Percentiles rank a stretch among this genome's conserved stretches.
phyloP scores from a whole-genome alignment of 1,140 invertebrate genomes.

The Chelonus insularis region DNA sequence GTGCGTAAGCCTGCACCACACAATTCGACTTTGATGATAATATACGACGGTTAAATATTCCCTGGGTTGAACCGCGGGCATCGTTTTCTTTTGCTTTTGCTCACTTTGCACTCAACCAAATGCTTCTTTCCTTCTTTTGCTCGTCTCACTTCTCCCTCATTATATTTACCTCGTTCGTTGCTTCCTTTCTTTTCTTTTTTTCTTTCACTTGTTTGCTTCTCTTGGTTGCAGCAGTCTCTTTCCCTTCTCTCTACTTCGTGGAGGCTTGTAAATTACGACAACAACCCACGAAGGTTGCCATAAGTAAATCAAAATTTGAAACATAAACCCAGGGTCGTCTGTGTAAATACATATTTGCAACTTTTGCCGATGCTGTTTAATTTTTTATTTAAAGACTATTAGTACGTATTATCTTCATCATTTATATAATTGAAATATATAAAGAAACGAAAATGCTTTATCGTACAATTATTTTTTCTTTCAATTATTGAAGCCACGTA shows the following conservation, averaged over 20 bases:
- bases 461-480: too few species aligned
- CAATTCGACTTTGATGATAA: constrained; percentile 37
- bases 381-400: too few species aligned
- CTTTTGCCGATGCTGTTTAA: too few species aligned
- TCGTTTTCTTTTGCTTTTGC: not conserved
- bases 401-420: too few species aligned
- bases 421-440: too few species aligned
- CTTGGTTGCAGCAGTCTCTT: constrained; percentile 12
- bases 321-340: constrained; percentile 25
- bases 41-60: constrained; percentile 36
- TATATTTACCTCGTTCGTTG: constrained; percentile 23
- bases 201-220: constrained; percentile 22
- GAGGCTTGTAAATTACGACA: constrained; percentile 28
- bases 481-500: too few species aligned
- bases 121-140: not conserved
- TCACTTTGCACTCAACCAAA: constrained; percentile 14
- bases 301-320: constrained; percentile 43
- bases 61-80: constrained; percentile 2
- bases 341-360: not conserved
- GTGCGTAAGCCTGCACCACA: not conserved
- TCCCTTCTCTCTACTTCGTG: constrained; percentile 7
- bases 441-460: too few species aligned
- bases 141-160: constrained; percentile 14
- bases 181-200: constrained; percentile 19
- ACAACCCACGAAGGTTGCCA: constrained; percentile 27